Percentiles rank a stretch among this genome's conserved stretches.
phyloP scores from a whole-genome alignment of 2,888 invertebrate species.

The Phanerotoma sp. region DNA sequence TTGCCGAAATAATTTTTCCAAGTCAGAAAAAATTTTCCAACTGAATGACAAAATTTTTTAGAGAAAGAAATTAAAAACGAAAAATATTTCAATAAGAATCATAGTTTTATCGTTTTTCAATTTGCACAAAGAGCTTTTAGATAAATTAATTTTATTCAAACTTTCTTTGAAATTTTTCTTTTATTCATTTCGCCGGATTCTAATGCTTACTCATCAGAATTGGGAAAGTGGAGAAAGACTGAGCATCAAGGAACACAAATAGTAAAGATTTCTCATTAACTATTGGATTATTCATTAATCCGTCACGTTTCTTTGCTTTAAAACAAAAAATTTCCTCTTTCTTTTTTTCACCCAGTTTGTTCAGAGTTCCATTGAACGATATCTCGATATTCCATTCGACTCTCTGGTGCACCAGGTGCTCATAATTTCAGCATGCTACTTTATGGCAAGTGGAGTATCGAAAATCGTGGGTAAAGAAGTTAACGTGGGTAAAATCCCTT shows the following conservation, averaged over 20 bases:
- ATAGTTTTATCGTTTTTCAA: too few species aligned
- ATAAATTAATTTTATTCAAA: slow-evolving; percentile 4
- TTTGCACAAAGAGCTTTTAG: background rate
- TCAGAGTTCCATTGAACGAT: background rate
- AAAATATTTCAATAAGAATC: too few species aligned
- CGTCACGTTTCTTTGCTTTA: background rate
- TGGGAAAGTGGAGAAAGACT: background rate
- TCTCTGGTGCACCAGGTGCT: slow-evolving; percentile 19
- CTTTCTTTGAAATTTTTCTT: background rate
- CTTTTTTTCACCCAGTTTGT: background rate
- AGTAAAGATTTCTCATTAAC: background rate
- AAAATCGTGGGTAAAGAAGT: slow-evolving; percentile 17
- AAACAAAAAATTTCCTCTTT: background rate
- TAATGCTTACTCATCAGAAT: background rate
- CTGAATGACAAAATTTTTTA: too few species aligned
- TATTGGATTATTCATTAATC: slow-evolving; percentile 1
- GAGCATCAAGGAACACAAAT: background rate
- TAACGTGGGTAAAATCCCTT: slow-evolving; percentile 23
- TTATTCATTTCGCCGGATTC: background rate
- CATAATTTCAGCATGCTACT: slow-evolving; percentile 22
- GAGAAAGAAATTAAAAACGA: too few species aligned
- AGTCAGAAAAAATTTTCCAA: too few species aligned
- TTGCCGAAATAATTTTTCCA: too few species aligned
- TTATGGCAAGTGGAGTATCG: slow-evolving; percentile 22
- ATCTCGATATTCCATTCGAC: slow-evolving; percentile 20